Evolutionary conservation across 1,140 invertebrate species (phyloP).

Genomic region (Calosoma granatense): DNA sequence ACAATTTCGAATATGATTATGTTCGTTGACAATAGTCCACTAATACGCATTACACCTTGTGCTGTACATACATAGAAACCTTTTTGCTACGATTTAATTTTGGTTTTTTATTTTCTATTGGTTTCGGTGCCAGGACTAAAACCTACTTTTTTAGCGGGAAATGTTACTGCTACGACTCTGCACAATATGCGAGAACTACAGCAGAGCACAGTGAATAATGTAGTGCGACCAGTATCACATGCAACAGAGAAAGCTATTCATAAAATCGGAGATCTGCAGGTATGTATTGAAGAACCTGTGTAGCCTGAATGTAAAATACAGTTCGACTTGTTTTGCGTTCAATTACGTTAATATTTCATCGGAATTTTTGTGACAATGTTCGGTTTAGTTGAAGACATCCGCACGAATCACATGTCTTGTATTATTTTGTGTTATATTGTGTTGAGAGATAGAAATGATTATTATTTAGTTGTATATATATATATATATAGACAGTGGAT

Average conservation of each 20-base stretch:
- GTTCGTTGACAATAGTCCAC: no score
- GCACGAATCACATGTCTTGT: neutral
- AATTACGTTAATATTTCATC: neutral
- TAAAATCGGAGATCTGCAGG: conserved; percentile 49
- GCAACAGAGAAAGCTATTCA: conserved; percentile 35
- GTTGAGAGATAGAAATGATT: neutral
- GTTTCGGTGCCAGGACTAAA: neutral
- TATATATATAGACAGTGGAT: neutral
- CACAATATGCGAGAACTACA: conserved; percentile 42
- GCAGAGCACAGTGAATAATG: conserved; percentile 37
- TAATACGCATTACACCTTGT: no score
- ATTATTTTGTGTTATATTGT: neutral
- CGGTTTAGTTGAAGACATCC: no score
- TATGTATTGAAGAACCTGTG: no score
- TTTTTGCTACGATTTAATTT: no score
- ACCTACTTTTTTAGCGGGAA: conserved; percentile 15
- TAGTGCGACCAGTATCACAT: conserved; percentile 21
- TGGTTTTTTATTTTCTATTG: no score
- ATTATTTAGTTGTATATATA: neutral
- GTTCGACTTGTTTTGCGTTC: no score
- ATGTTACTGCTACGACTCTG: conserved; percentile 27
- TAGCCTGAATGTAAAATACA: no score
- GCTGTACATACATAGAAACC: no score
- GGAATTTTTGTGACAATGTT: neutral
- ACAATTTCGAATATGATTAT: no score